Conservation (phyloP, 2,113 vertebrate species). For the Otus sunia region DNA sequence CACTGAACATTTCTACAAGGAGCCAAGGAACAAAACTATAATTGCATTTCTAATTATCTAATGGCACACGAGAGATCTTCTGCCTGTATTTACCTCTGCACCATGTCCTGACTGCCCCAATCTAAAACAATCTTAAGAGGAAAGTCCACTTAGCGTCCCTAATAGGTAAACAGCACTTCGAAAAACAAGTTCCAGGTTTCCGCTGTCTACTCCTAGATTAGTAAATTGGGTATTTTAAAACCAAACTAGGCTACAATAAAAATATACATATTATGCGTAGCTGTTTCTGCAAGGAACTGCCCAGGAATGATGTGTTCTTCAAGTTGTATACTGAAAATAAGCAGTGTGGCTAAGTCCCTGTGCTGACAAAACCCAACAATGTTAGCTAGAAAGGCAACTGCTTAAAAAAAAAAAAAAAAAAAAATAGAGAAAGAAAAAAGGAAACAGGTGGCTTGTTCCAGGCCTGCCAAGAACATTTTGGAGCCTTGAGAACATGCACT, state of each 20-base stretch:
- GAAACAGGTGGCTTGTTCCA: constrained; percentile 29
- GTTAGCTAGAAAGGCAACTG: neutral
- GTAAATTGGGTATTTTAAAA: neutral
- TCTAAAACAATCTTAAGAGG: neutral
- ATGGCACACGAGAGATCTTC: neutral
- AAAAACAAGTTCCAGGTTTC: neutral
- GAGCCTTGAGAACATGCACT: constrained; percentile 22
- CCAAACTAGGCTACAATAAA: neutral
- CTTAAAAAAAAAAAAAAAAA: neutral
- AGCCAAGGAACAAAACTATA: neutral
- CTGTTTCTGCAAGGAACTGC: neutral
- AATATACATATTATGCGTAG: neutral
- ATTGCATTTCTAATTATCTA: neutral
- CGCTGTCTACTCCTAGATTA: neutral
- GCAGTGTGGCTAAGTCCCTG: neutral
- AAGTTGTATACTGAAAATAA: neutral
- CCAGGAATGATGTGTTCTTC: neutral
- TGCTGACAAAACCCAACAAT: neutral
- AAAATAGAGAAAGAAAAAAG: neutral
- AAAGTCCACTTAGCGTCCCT: neutral
- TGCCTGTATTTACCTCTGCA: neutral
- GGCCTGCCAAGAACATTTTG: constrained; percentile 31
- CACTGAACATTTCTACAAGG: neutral
- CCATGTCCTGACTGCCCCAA: neutral
- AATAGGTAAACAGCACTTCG: neutral